A percentile compares a stretch with the other conserved stretches of the same genome.
phyloP scores from a whole-genome alignment of 2,113 vertebrate genomes.

The Anhinga rufa region DNA sequence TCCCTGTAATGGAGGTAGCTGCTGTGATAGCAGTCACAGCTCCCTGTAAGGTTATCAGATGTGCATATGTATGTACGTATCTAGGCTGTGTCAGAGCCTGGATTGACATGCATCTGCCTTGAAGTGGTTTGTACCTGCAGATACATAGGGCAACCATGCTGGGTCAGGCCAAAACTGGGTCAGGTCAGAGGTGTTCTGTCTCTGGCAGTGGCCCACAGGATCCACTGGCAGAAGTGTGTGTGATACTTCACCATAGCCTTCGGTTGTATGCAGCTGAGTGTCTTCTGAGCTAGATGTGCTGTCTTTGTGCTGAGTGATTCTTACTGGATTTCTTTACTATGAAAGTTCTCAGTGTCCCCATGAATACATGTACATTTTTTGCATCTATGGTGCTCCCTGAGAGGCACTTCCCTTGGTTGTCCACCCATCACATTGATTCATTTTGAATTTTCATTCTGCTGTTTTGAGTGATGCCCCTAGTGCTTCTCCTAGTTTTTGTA shows the following conservation, averaged over 20 bases:
- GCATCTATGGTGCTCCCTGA: background rate
- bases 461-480: background rate
- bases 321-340: background rate
- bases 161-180: background rate
- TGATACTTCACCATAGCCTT: background rate
- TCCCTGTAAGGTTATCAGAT: background rate
- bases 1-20: background rate
- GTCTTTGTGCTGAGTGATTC: background rate
- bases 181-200: background rate
- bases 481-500: background rate
- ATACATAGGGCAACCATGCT: background rate
- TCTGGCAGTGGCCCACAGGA: background rate
- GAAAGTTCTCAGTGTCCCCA: background rate
- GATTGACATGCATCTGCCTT: background rate
- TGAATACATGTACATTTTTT: background rate
- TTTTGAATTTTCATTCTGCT: background rate
- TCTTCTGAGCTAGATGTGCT: background rate
- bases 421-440: background rate
- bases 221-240: background rate
- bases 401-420: background rate
- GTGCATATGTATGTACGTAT: accelerated
- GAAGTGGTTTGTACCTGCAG: background rate
- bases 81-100: background rate
- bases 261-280: background rate
- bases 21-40: background rate